phyloP scores from a whole-genome alignment of 2,797 vertebrate genomes.

The Muraenolepis orangiensis region DNA sequence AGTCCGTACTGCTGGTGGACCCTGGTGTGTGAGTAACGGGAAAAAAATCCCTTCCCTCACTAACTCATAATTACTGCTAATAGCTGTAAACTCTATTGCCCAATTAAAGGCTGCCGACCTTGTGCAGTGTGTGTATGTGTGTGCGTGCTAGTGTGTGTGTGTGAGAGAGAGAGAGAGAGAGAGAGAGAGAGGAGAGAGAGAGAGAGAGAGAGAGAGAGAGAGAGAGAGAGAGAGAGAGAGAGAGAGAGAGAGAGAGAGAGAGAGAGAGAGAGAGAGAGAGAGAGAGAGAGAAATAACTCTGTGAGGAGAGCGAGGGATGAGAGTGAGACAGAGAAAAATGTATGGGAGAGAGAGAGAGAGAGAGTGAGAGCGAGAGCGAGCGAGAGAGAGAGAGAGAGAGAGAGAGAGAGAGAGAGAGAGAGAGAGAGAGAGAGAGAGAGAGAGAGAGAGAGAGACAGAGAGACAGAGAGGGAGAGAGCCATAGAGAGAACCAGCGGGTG shows the following conservation, averaged over 20 bases:
- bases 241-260: no score
- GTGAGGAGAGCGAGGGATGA: not conserved
- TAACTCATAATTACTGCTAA: slow-evolving; percentile 70
- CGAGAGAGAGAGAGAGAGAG: slow-evolving; percentile 16
- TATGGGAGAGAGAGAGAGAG: not conserved
- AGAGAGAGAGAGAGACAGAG: not conserved
- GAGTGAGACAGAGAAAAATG: slow-evolving; percentile 22
- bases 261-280: slow-evolving; percentile 20
- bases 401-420: not conserved
- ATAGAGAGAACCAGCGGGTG: not conserved
- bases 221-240: slow-evolving; percentile 20
- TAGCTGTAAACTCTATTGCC: slow-evolving; percentile 35
- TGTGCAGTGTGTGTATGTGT: slow-evolving; percentile 14
- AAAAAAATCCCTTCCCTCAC: slow-evolving; percentile 42
- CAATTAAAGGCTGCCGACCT: slow-evolving; percentile 17
- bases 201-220: not conserved
- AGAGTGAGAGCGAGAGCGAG: slow-evolving; percentile 8
- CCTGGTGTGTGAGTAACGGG: slow-evolving; percentile 59
- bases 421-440: slow-evolving; percentile 17
- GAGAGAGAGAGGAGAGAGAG: not conserved
- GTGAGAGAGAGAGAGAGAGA: slow-evolving; percentile 20
- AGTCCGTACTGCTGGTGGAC: slow-evolving; percentile 59
- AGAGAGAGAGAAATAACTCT: no score
- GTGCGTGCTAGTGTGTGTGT: slow-evolving; percentile 9
- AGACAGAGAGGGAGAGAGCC: no score